phyloP scores from a whole-genome alignment of 1,140 invertebrate species.

The Drosophila prosaltans region DNA sequence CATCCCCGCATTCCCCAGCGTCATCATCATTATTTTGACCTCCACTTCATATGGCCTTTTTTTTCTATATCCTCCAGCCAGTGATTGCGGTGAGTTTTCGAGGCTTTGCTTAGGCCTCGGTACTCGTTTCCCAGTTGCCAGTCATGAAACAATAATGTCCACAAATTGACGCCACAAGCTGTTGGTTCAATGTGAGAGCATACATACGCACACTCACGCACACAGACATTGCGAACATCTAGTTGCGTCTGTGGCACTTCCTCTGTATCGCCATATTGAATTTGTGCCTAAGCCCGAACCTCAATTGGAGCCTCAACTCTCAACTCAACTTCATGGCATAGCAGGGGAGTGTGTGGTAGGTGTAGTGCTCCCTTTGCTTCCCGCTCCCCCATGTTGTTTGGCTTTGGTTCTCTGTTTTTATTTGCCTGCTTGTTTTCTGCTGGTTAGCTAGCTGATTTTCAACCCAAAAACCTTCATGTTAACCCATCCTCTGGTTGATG shows the following conservation, averaged over 20 bases:
- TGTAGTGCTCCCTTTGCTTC: not conserved
- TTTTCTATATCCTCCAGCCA: constrained; percentile 33
- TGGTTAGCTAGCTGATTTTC: constrained; percentile 77
- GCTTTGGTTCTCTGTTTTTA: constrained; percentile 65
- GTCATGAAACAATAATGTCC: constrained; percentile 81
- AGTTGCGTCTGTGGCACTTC: constrained; percentile 67
- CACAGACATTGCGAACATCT: not conserved
- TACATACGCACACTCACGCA: not conserved
- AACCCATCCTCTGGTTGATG: constrained; percentile 23
- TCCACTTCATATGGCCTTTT: not conserved
- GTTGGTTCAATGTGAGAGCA: constrained; percentile 68
- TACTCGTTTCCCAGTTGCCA: constrained; percentile 58
- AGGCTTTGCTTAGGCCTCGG: constrained; percentile 65
- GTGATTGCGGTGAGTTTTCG: constrained; percentile 71
- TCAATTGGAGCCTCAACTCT: constrained; percentile 29
- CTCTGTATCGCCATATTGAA: constrained; percentile 73
- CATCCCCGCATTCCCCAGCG: not conserved
- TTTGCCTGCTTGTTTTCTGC: constrained; percentile 78
- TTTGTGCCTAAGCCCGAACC: constrained; percentile 54
- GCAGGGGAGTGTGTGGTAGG: not conserved
- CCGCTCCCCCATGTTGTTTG: not conserved
- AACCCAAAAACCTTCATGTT: constrained; percentile 38
- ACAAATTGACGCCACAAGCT: constrained; percentile 80
- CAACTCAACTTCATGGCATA: constrained; percentile 4
- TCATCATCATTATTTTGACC: constrained; percentile 7